These are phyloP conservation scores for Cephus sareptanus DNA, from an alignment of 2,888 invertebrate genomes.

Conservation along the genomic window DNA sequence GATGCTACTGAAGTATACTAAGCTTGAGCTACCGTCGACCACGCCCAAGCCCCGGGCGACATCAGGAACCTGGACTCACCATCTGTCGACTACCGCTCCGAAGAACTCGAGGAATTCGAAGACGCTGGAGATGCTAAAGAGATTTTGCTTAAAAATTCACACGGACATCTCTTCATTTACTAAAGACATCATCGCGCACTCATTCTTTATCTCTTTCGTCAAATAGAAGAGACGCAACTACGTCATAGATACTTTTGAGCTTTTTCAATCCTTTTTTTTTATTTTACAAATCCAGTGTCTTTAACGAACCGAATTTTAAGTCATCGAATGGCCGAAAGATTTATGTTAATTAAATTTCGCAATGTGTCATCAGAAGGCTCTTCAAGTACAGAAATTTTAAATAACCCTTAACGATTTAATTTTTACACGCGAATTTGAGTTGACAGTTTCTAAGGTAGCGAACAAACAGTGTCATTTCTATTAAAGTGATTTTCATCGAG, in stretches of 20 bases:
- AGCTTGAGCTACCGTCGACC: constrained; percentile 53
- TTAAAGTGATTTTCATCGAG: neutral
- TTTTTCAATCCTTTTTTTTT: neutral
- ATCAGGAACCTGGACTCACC: constrained; percentile 32
- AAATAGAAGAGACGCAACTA: neutral
- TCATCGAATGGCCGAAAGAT: neutral
- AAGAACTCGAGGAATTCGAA: neutral
- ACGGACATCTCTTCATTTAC: neutral
- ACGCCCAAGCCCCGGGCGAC: constrained; percentile 61
- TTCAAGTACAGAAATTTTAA: neutral
- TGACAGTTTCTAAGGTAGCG: neutral
- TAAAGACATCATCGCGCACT: neutral
- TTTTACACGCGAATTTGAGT: neutral
- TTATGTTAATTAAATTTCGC: neutral
- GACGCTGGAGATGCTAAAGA: neutral
- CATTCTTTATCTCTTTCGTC: neutral
- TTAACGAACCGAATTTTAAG: neutral
- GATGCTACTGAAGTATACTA: constrained; percentile 29
- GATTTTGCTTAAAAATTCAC: neutral
- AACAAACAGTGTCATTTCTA: neutral
- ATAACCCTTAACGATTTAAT: too few relatives aligned
- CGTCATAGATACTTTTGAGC: neutral
- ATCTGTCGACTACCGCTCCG: constrained; percentile 15
- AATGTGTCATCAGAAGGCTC: neutral
- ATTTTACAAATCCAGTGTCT: too few relatives aligned